Evolutionary conservation across 2,113 vertebrate species (phyloP), one percentile per base, ranked within the genome.

Genomic region (Pagrus major): DNA sequence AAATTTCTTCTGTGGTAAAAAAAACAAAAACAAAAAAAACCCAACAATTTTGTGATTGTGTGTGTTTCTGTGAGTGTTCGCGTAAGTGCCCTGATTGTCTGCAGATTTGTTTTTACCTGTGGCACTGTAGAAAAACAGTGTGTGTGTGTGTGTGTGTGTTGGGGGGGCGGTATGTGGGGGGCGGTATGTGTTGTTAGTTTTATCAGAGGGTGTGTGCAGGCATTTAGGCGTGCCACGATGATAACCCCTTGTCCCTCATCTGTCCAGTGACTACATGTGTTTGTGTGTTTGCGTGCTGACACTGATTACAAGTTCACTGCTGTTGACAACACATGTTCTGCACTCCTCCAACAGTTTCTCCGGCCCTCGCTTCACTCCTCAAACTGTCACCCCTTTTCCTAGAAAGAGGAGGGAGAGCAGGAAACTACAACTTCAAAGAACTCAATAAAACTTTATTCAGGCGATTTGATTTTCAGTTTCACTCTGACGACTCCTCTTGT

Each of bases 401-500:
- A 49, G 46, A 65, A 83, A 59, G 0, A 44, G n/a, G 39, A 60
- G 49, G 21, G 2, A 2, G 0, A 27, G 12, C 20, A 77, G 71
- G 64, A 86, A 84, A 51, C 31, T 2, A 21, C 20, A 54, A 5
- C 18, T 76, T 8, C 77, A 1, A 2, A 35, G 3, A 11, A 59
- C 0, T 67, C 12, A 9, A 1, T 33, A 15, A 64, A 5, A 55
- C 15, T 8, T n/a, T 15, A 2, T 15, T 5, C 27, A 6, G 0
- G 0, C 9, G 39, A 9, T 6, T 15, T 0, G 4, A 51, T 49
- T 42, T 91, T 86, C 61, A 73, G 76, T 85, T 85, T 91, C 71
- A 83, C 18, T 66, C 23, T 91, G 71, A 86, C 16, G 1, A 20
- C 14, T 27, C 4, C 9, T 10, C 56, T 51, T 49, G 31, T 27